A percentile compares a stretch with the other conserved stretches of the same genome.
Evolutionary conservation across 2,113 vertebrate genomes (phyloP).

Genomic region (Brachypteracias leptosomus): DNA sequence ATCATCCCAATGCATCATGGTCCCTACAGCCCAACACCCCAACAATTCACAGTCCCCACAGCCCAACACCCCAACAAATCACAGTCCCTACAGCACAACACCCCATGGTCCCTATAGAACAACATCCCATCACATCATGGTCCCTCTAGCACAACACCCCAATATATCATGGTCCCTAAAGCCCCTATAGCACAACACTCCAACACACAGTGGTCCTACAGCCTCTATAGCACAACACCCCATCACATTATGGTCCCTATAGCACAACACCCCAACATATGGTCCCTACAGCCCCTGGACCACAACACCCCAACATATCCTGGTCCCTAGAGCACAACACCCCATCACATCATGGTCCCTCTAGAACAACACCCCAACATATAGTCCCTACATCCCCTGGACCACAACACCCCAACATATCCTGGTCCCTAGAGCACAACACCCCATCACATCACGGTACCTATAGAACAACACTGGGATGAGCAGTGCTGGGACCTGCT

Average conservation of each 20-base stretch:
- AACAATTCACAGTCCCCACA: rapidly evolving
- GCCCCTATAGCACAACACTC: not conserved
- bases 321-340: rapidly evolving
- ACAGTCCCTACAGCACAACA: too few relatives aligned
- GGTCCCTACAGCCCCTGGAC: too few relatives aligned
- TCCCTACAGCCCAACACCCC: not conserved
- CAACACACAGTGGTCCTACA: rapidly evolving
- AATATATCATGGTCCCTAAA: rapidly evolving
- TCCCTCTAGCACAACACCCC: too few relatives aligned
- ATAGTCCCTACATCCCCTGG: not conserved
- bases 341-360: rapidly evolving
- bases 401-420: not conserved
- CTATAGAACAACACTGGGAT: not conserved
- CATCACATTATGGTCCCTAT: too few relatives aligned
- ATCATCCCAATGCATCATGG: rapidly evolving
- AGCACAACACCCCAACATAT: too few relatives aligned
- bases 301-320: too few relatives aligned
- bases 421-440: not conserved
- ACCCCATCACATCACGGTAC: not conserved
- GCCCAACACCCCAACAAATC: too few relatives aligned
- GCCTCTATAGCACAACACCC: not conserved
- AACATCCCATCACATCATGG: too few relatives aligned
- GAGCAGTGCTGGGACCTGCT: not conserved
- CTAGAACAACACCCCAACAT: rapidly evolving
- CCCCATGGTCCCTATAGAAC: too few relatives aligned